Evolutionary conservation across 2,113 vertebrate species (phyloP).

Genomic region (Vulpes ferrilata): DNA sequence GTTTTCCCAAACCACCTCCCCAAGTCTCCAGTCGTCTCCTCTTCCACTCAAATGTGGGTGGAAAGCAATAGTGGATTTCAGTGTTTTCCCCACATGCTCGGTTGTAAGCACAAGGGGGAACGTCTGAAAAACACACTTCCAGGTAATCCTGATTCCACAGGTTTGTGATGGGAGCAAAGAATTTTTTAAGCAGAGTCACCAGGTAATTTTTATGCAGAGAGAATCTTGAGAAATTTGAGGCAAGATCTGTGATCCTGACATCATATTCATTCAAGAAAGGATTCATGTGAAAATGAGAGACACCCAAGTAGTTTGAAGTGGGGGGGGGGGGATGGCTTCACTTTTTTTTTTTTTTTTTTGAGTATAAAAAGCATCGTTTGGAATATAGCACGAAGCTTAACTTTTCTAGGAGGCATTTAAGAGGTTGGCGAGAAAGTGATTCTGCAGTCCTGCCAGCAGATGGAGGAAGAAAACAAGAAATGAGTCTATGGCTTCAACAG

Average conservation of each 20-base stretch:
- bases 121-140: neutral
- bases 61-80: neutral
- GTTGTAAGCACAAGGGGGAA: neutral
- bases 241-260: neutral
- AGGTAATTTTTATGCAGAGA: neutral
- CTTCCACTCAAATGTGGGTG: no score
- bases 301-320: neutral
- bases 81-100: neutral
- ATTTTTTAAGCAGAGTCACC: neutral
- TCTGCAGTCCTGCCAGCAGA: conserved; percentile 52
- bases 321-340: neutral
- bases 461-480: conserved; percentile 77
- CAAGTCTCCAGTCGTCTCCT: neutral
- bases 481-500: accelerated
- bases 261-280: no score
- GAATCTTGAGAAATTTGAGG: neutral
- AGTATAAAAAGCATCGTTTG: neutral
- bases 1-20: neutral
- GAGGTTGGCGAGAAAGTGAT: neutral
- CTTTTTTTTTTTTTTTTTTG: neutral
- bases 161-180: neutral
- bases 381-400: accelerated
- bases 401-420: neutral
- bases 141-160: neutral
- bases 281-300: neutral